These are phyloP conservation scores for Oreortyx pictus DNA, from an alignment of 2,797 vertebrate genomes.

Conservation along the genomic window DNA sequence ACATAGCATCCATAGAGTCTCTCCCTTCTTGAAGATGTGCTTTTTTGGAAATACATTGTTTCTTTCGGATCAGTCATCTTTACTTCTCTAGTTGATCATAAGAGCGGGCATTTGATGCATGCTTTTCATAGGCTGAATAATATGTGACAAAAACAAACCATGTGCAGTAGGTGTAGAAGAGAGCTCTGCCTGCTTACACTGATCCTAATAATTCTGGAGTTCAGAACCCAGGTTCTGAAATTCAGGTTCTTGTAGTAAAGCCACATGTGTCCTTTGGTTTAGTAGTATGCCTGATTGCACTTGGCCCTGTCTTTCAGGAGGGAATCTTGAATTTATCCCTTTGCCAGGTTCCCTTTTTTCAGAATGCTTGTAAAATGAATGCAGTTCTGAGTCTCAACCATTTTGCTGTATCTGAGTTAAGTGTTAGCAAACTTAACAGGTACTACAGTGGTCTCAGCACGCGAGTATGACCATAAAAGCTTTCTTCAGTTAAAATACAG, in stretches of 20 bases:
- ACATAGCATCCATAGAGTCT: neutral
- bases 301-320: neutral
- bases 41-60: neutral
- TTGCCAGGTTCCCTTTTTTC: neutral
- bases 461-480: neutral
- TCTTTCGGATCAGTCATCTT: neutral
- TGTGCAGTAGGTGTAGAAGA: neutral
- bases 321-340: neutral
- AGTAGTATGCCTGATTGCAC: neutral
- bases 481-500: neutral
- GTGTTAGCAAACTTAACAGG: neutral
- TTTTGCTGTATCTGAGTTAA: neutral
- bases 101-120: neutral
- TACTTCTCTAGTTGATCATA: neutral
- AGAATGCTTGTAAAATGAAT: neutral
- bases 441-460: neutral
- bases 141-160: too few species aligned
- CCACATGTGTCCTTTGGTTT: neutral
- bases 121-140: neutral
- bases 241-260: neutral
- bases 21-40: neutral
- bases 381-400: neutral
- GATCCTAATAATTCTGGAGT: neutral
- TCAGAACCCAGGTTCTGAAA: neutral
- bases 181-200: neutral